phyloP scores from a whole-genome alignment of 1,140 invertebrate species.

The Latrodectus geometricus region DNA sequence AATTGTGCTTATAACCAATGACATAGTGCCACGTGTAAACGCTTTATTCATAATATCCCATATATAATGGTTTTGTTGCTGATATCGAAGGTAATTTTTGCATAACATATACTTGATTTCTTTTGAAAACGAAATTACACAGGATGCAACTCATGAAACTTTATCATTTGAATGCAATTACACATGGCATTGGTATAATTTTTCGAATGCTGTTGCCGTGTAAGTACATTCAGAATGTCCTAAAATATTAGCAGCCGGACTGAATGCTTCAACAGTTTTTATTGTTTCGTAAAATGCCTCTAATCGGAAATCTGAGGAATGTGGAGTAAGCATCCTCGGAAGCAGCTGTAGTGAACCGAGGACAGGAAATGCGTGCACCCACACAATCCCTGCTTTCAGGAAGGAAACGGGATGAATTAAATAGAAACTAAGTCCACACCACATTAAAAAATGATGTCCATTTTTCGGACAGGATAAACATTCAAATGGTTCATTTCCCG shows the following conservation, averaged over 20 bases:
- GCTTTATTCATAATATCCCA: too few relatives aligned
- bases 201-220: too few relatives aligned
- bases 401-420: not conserved
- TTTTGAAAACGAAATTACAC: too few relatives aligned
- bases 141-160: too few relatives aligned
- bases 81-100: too few relatives aligned
- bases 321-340: not conserved
- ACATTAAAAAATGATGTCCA: not conserved
- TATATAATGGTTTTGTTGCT: too few relatives aligned
- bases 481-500: not conserved
- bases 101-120: too few relatives aligned
- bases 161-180: too few relatives aligned
- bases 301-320: not conserved
- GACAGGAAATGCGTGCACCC: slow-evolving; percentile 7
- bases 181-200: too few relatives aligned
- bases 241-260: not conserved
- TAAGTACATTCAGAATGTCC: too few relatives aligned
- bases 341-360: not conserved
- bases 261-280: not conserved
- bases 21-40: too few relatives aligned
- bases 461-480: not conserved
- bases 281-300: not conserved
- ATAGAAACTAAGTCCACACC: not conserved
- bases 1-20: too few relatives aligned
- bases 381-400: slow-evolving; percentile 4